A percentile compares a stretch with the other conserved stretches of the same genome.
Conservation (phyloP, 2,797 vertebrate genomes). For the Fistularia commersonii region DNA sequence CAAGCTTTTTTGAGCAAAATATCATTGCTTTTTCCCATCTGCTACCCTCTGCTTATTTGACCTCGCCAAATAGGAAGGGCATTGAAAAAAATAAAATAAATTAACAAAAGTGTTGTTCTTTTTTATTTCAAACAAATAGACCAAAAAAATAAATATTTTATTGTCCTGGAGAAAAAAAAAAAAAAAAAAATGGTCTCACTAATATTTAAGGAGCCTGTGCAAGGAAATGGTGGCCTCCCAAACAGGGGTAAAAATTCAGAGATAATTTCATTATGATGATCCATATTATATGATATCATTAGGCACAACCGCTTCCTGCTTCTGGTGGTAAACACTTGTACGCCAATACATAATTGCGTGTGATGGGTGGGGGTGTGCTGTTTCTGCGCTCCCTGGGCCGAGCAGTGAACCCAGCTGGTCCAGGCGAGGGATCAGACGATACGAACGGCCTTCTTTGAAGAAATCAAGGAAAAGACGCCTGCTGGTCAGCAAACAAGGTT, state of each 20-base stretch:
- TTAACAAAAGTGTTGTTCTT: neutral
- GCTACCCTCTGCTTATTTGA: conserved; percentile 18
- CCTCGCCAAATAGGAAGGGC: conserved; percentile 16
- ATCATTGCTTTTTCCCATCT: conserved; percentile 24
- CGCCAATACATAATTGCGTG: conserved; percentile 22
- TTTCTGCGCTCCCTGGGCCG: conserved; percentile 62
- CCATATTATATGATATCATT: conserved; percentile 20
- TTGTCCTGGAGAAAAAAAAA: too few species aligned
- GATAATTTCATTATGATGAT: conserved; percentile 15
- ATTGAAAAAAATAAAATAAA: neutral
- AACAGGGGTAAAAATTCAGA: neutral
- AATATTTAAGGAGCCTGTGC: too few species aligned
- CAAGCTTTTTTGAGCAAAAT: conserved; percentile 21
- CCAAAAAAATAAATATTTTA: too few species aligned
- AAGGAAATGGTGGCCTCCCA: neutral
- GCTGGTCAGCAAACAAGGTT: conserved; percentile 64
- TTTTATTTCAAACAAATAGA: too few species aligned
- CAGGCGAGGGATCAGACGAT: conserved; percentile 57
- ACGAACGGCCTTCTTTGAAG: conserved; percentile 56
- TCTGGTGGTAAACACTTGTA: conserved; percentile 19
- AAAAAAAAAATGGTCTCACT: too few species aligned
- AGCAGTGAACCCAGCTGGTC: conserved; percentile 42
- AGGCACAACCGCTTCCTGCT: neutral
- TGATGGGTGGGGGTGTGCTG: conserved; percentile 14
- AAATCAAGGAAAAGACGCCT: conserved; percentile 57